These are phyloP conservation scores for Cairina moschata DNA, from an alignment of 2,113 vertebrate species.

Conservation along the genomic window DNA sequence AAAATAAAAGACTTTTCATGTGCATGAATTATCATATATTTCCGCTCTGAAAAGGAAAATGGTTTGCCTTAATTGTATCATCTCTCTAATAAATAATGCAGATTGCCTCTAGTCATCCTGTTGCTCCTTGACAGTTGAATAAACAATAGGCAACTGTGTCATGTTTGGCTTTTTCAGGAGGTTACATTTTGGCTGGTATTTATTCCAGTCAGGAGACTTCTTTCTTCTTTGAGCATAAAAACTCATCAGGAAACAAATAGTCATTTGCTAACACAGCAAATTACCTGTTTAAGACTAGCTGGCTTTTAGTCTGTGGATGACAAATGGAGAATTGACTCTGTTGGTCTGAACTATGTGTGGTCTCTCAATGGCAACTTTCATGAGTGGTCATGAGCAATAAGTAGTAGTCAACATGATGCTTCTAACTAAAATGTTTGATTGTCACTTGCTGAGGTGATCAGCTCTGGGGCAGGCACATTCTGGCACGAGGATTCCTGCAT, in stretches of 20 bases:
- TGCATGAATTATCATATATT: neutral
- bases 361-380: neutral
- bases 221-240: neutral
- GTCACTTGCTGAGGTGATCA: neutral
- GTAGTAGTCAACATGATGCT: neutral
- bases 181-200: neutral
- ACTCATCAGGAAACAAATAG: neutral
- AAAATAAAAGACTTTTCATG: neutral
- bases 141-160: neutral
- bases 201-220: neutral
- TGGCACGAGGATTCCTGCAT: too few species aligned
- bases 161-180: neutral
- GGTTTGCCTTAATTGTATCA: neutral
- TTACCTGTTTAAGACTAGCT: neutral
- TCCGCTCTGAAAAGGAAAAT: neutral
- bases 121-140: neutral
- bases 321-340: neutral
- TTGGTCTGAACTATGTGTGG: neutral
- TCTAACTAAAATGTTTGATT: neutral
- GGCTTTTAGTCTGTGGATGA: neutral
- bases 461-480: too few species aligned
- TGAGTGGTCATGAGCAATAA: neutral
- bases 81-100: constrained; percentile 13
- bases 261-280: neutral
- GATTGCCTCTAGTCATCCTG: neutral